Conservation (phyloP, 2,797 vertebrate genomes). For the Gambelia wislizenii region DNA sequence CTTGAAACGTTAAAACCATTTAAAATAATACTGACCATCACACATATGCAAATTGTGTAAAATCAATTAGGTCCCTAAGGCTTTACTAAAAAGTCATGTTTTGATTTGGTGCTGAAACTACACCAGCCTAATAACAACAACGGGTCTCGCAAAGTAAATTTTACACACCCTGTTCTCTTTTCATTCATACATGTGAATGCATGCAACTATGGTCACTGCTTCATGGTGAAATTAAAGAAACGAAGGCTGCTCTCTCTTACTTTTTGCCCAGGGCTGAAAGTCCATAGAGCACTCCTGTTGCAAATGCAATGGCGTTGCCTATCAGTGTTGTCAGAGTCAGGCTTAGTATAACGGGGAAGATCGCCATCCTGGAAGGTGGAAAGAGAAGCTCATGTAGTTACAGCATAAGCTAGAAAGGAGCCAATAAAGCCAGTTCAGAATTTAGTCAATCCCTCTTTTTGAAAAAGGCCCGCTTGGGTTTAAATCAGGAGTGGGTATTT, state of each 20-base stretch:
- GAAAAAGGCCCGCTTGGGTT: background rate
- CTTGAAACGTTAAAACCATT: too few relatives aligned
- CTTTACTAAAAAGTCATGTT: background rate
- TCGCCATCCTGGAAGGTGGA: slow-evolving; percentile 86
- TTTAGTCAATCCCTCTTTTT: background rate
- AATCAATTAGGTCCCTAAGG: too few relatives aligned
- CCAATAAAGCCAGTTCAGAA: too few relatives aligned
- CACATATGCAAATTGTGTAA: too few relatives aligned
- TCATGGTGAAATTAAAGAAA: background rate
- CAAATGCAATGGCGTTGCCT: slow-evolving; percentile 93
- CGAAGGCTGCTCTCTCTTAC: slow-evolving; percentile 76
- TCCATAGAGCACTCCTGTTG: slow-evolving; percentile 95
- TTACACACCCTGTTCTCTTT: background rate
- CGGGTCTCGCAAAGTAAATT: background rate
- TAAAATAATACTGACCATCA: too few relatives aligned
- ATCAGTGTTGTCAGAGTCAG: slow-evolving; percentile 93
- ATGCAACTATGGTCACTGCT: background rate
- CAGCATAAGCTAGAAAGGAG: too few relatives aligned
- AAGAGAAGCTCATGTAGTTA: background rate
- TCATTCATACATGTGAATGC: background rate
- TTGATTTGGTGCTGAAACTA: background rate
- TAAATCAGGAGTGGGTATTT: too few relatives aligned
- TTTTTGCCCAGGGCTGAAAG: slow-evolving; percentile 94
- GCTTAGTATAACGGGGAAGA: slow-evolving; percentile 88
- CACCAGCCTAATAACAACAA: background rate